phyloP scores from a whole-genome alignment of 1,140 invertebrate genomes.

The Leptinotarsa texana region DNA sequence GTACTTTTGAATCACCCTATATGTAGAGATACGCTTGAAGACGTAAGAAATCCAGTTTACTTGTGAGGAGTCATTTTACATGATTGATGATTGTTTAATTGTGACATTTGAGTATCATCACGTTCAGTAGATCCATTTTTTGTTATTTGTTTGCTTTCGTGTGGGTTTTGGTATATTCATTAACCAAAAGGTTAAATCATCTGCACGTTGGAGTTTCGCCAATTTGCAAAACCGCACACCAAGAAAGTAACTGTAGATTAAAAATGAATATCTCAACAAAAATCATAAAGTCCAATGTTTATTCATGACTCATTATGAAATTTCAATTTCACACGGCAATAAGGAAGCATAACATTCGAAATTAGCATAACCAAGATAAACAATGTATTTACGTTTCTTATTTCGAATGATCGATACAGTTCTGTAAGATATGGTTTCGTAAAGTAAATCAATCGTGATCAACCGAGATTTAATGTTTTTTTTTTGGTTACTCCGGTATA shows the following conservation, averaged over 20 bases:
- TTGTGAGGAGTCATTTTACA: too few species aligned
- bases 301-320: not conserved
- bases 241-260: not conserved
- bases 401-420: not conserved
- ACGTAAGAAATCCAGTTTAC: too few species aligned
- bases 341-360: not conserved
- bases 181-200: too few species aligned
- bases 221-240: too few species aligned
- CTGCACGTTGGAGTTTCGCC: too few species aligned
- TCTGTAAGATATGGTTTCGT: not conserved
- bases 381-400: not conserved
- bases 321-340: slow-evolving; percentile 2
- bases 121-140: too few species aligned
- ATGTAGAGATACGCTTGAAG: too few species aligned
- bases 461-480: not conserved
- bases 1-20: too few species aligned
- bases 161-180: too few species aligned
- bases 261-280: not conserved
- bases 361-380: slow-evolving; percentile 8
- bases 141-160: too few species aligned
- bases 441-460: not conserved
- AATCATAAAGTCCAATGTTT: not conserved
- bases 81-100: too few species aligned
- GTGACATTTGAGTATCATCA: too few species aligned
- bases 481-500: not conserved